Base-by-base conservation (phyloP, 2,888 invertebrate genomes). In the Orgyia antiqua region DNA sequence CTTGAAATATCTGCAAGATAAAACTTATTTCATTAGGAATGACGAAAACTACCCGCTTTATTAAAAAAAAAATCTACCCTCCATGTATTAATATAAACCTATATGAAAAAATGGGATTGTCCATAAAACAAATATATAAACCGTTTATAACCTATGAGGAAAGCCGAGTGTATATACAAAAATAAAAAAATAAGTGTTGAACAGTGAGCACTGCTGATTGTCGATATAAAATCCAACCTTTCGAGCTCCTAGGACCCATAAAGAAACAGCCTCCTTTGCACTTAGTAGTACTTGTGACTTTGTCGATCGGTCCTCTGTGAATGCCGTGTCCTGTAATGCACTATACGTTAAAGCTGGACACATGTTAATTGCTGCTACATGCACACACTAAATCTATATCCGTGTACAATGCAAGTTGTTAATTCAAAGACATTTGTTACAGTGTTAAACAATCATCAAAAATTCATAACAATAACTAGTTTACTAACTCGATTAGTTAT, bases 171-270 rank as follows among this genome's bases (percentile, higher is more conserved):
- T 44, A 45, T 41, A 41, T 41, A 51, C 31, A 48, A 38, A 37
- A 49, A 40, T 43, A 49, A 44, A 58, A 59, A 4, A 24, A 60
- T 57, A 54, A 46, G 60, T 65, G 67, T 63, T 58, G 40, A 54
- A 59, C 54, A 57, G 62, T 65, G 64, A 65, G 55, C 60, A 63
- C 62, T 64, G 63, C 53, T 52, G 36, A 42, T 45, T 55, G 51
- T 66, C 64, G 55, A 53, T 58, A 65, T 58, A 64, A 74, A 68
- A 58, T 82, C 90, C 89, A 91, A 95, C 94, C 94, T 95, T 94
- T 90, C 94, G 92, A 89, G 94, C 94, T 90, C 94, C 94, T 89
- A 94, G 93, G 88, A 94, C 93, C 94, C 94, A 95, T 87, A 95
- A 92, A 87, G 94, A 94, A 89, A 95, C 93, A 89, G 95, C 95